Base-by-base conservation (phyloP, 2,113 vertebrate genomes). In the Vulpes lagopus region DNA sequence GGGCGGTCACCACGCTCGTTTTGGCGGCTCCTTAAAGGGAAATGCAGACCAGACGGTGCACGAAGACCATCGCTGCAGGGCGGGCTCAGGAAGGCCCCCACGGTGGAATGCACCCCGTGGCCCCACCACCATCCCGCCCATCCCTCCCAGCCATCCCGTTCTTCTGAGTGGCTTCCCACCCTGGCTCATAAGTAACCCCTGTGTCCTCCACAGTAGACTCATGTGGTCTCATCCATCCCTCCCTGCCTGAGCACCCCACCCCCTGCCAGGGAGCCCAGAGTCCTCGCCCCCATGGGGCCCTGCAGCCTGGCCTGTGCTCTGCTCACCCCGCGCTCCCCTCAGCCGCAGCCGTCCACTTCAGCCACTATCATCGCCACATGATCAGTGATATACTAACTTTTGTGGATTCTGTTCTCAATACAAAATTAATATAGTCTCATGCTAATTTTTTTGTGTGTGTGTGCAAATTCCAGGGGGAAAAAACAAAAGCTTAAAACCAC, bases 1-100 rank as follows among this genome's bases (percentile, higher is more conserved):
- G 27, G 27, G 0, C 10, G 17, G 23, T 43, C 19, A 25, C 17
- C 17, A 0, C 0, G 0, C 38, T 35, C 11, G 3, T 35, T 89
- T 59, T 15, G 35, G 16, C 3, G 69, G 55, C 4, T 60, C 25
- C 69, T 74, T 15, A 43, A 22, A 49, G 17, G 35, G 25, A 12
- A 3, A 8, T 0, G 0, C 86, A 32, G 35, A 30, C 8, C 30
- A 57, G 86, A 19, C 17, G 15, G 55, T 9, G 35, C 69, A 6
- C 4, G 0, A 1, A 43, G 69, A 22, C 9, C 35, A 1, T 38
- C 25, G 11, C 35, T 43, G 53, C 10, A 27, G 55, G 69, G 35
- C 4, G 17, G 11, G 9, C 25, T 11, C 11, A 1, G 11, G 65
- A 17, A n/a, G 32, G 30, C 23, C 3, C 53, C 19, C 51, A 19